Percentiles rank a stretch among this genome's conserved stretches.
phyloP scores from a whole-genome alignment of 2,888 invertebrate genomes.

The Drosophila bunnanda region DNA sequence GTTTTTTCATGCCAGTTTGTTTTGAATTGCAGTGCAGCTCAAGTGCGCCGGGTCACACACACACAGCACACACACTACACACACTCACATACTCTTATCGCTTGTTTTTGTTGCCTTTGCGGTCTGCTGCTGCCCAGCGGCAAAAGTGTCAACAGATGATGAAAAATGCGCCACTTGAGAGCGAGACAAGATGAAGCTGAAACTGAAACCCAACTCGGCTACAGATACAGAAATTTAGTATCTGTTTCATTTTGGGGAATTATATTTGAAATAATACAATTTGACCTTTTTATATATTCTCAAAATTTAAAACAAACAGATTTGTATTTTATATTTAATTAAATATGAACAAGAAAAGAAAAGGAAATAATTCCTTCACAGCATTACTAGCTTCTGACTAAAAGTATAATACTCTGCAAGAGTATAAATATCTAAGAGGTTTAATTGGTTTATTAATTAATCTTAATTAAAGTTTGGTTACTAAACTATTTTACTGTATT shows the following conservation, averaged over 20 bases:
- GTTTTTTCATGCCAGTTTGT: conserved; percentile 22
- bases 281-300: too few relatives aligned
- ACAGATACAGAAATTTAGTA: not conserved
- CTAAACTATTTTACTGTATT: too few relatives aligned
- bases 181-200: conserved; percentile 20
- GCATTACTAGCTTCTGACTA: too few relatives aligned
- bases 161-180: conserved; percentile 77
- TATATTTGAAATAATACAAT: not conserved
- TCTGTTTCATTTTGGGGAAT: not conserved
- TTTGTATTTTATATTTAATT: too few relatives aligned
- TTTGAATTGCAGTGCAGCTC: conserved; percentile 68
- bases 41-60: conserved; percentile 41
- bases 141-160: conserved; percentile 73
- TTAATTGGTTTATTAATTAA: too few relatives aligned
- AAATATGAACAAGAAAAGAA: too few relatives aligned
- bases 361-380: too few relatives aligned
- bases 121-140: conserved; percentile 39
- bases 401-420: too few relatives aligned
- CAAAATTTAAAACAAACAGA: too few relatives aligned
- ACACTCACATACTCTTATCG: conserved; percentile 8
- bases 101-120: conserved; percentile 33
- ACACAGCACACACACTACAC: not conserved
- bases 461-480: too few relatives aligned
- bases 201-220: conserved; percentile 12
- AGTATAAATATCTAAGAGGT: too few relatives aligned